Evolutionary conservation across 2,888 invertebrate genomes (phyloP), one percentile per base, ranked within the genome.

Genomic region (Amblyjoppa fuscipennis): DNA sequence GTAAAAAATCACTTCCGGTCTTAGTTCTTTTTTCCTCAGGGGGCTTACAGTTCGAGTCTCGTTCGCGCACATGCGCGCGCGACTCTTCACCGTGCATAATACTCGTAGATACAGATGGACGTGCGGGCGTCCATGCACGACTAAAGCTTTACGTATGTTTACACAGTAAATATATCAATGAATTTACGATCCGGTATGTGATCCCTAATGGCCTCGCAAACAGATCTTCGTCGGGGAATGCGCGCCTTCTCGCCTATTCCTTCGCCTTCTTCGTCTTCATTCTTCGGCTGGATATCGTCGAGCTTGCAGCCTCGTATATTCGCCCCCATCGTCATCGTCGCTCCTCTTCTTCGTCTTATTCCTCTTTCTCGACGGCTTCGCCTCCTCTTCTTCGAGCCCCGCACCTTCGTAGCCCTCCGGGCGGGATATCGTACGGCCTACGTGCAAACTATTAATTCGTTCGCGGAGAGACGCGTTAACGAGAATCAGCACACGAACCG

Each of bases 121-220:
- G 75, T 66, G 53, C 38, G 20, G 51, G 66, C 76, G 38, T 64
- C 11, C 76, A 38, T 51, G 77, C 49, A 64, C 80, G 59, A 66
- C 53, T 38, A 71, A 79, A 84, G 85, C 84, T 85, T 84, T 87
- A 83, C 85, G 84, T 87, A 81, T 88, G 92, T 92, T 93, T 93
- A 90, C 92, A 92, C 91, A 91, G 92, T 93, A 93, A 93, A 93
- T 93, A 93, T 92, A 93, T 93, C 93, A 93, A 93, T 93, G 93
- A 93, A 93, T 93, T 93, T 93, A 93, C 93, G 93, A 93, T 91
- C 90, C 84, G 66, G 88, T 90, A 90, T 91, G 92, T 45, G 28
- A 93, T 92, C 92, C 91, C 90, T 93, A 93, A 93, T 93, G 91
- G 91, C 91, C 92, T 90, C 90, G 89, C 92, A 91, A 93, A 93